These are phyloP conservation scores for Sebastes reedi DNA, from an alignment of 2,797 vertebrate genomes.

Conservation along the genomic window DNA sequence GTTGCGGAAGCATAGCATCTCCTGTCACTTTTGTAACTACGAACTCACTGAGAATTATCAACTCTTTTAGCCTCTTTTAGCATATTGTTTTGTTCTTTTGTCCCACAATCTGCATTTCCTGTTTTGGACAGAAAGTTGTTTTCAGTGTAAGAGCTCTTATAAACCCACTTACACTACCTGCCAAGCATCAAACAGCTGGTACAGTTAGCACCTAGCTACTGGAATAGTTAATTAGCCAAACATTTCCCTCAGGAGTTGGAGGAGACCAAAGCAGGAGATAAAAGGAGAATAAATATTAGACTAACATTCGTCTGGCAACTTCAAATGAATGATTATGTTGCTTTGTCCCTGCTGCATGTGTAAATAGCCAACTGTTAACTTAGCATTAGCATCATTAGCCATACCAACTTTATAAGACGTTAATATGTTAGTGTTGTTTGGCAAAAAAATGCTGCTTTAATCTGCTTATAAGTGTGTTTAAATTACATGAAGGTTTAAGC, in stretches of 20 bases:
- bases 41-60: not conserved
- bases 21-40: not conserved
- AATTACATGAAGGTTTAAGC: no score
- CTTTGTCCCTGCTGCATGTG: not conserved
- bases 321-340: not conserved
- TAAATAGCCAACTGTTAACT: not conserved
- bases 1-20: no score
- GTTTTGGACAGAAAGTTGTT: not conserved
- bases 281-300: not conserved
- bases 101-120: not conserved
- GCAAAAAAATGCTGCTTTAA: not conserved
- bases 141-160: not conserved
- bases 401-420: no score
- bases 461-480: not conserved
- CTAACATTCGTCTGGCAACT: not conserved
- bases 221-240: not conserved
- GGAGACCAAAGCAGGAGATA: not conserved
- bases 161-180: not conserved
- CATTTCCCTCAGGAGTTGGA: not conserved
- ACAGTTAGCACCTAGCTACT: not conserved
- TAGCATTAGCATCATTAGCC: not conserved
- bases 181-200: not conserved
- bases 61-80: not conserved
- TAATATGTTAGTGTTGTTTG: not conserved
- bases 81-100: not conserved